Evolutionary conservation across 2,113 vertebrate species (phyloP).

Genomic region (Hiodon tergisus): DNA sequence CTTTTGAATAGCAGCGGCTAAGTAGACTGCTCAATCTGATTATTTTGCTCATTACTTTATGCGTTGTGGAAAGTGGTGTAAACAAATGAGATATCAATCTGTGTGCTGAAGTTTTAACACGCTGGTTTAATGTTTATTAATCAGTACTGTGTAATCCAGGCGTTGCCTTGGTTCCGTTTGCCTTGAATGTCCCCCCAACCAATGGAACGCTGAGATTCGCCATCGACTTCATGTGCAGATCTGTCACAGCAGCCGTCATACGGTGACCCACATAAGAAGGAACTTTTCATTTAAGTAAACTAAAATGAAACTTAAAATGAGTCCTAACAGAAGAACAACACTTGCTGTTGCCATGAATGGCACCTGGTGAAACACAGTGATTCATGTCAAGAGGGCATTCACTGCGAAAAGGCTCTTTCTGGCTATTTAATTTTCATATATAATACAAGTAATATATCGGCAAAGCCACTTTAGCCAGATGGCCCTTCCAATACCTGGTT

Average conservation of each 20-base stretch:
- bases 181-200: background rate
- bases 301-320: no score
- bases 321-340: background rate
- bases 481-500: no score
- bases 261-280: background rate
- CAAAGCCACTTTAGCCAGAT: no score
- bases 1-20: background rate
- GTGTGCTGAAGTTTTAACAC: background rate
- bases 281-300: no score
- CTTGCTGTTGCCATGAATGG: no score
- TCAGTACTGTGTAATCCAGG: background rate
- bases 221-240: background rate
- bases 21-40: background rate
- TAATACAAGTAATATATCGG: no score
- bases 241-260: background rate
- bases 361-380: no score
- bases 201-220: background rate
- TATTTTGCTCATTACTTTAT: background rate
- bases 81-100: constrained; percentile 12
- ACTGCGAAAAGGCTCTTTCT: no score
- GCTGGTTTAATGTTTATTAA: background rate
- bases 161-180: no score
- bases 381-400: no score
- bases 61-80: background rate
- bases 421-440: no score